These are phyloP conservation scores for Dromius quadrimaculatus DNA, from an alignment of 2,888 invertebrate species.

Conservation along the genomic window DNA sequence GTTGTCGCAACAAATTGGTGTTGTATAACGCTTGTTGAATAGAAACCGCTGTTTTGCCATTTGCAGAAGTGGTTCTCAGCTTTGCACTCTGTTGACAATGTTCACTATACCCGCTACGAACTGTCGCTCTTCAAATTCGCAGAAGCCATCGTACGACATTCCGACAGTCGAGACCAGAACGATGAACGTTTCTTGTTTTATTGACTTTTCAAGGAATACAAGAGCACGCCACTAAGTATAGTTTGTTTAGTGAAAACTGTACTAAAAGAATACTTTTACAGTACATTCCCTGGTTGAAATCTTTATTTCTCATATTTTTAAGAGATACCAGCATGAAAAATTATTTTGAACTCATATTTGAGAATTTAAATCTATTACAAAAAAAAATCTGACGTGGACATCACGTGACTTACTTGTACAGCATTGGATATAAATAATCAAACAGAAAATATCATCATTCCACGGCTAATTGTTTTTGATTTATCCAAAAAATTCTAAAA, in stretches of 20 bases:
- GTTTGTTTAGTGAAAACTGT: constrained; percentile 15
- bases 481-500: too few relatives aligned
- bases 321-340: too few relatives aligned
- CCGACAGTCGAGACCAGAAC: constrained; percentile 26
- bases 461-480: too few relatives aligned
- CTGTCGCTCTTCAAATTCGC: constrained; percentile 36
- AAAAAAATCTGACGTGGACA: too few relatives aligned
- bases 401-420: too few relatives aligned
- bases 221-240: not conserved
- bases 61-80: constrained; percentile 38
- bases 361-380: too few relatives aligned
- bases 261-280: constrained; percentile 14
- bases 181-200: constrained; percentile 41
- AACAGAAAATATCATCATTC: too few relatives aligned
- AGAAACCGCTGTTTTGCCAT: constrained; percentile 48
- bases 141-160: constrained; percentile 42
- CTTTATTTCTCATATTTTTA: too few relatives aligned
- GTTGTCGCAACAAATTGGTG: constrained; percentile 48
- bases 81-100: not conserved
- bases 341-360: too few relatives aligned
- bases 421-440: too few relatives aligned
- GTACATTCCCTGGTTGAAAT: too few relatives aligned
- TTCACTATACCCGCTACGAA: too few relatives aligned
- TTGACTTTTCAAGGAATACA: constrained; percentile 34
- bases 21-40: constrained; percentile 39